Evolutionary conservation across 2,888 invertebrate species (phyloP), one percentile per base, ranked within the genome.

Genomic region (Orthosia incerta): DNA sequence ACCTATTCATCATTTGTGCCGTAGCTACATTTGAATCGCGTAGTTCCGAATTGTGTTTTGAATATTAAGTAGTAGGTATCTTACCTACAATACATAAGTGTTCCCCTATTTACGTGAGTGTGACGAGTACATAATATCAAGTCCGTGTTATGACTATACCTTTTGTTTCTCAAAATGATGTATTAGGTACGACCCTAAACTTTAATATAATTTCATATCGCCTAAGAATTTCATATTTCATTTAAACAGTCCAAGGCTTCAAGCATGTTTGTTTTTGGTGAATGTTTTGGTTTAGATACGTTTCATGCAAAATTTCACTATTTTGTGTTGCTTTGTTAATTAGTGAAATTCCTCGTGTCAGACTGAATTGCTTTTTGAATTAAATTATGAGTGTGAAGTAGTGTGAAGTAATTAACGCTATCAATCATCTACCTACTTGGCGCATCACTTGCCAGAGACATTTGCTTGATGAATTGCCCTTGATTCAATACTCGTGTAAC

Each of bases 371-470:
- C 61, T 62, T 55, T 66, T 31, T 62, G 56, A 69, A 65, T 65
- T 46, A 71, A 72, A 70, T 67, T 57, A 71, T 64, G 55, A 64
- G 50, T 66, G 71, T 85, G 73, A 69, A 66, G 79, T 71, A 75
- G 67, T 79, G 76, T 75, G 71, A 57, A 73, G 71, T 91, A 91
- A 91, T 91, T 88, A 90, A 82, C 71, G 88, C 86, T 85, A 92
- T 91, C 90, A 89, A 91, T 92, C 91, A 92, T 88, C 59, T 75
- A 69, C 77, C 76, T 86, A 80, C 87, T 87, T 87, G 86, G 75
- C 83, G 86, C 87, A 90, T 90, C 90, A 87, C 86, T 88, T 86
- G 86, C 79, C 75, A 74, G 80, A 83, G 89, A 89, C 89, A 86
- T 79, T 77, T 74, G 69, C 59, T 79, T 92, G 92, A 91, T 91